phyloP scores from a whole-genome alignment of 2,888 invertebrate species.

The Andricus quercusramuli region DNA sequence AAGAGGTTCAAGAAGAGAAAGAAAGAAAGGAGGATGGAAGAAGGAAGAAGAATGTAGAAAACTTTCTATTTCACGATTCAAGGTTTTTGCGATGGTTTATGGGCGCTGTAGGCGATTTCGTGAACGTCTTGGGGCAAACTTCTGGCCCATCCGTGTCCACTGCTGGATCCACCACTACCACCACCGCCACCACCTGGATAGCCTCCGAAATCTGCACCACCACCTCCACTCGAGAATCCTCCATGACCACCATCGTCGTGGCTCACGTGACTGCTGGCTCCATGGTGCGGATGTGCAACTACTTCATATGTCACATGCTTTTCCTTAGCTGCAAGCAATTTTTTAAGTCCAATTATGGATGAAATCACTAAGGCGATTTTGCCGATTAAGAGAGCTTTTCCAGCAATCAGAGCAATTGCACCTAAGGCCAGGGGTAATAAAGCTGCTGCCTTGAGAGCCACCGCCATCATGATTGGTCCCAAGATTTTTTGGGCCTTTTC shows the following conservation, averaged over 20 bases:
- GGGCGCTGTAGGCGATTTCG: slow-evolving; percentile 89
- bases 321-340: slow-evolving; percentile 86
- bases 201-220: slow-evolving; percentile 80
- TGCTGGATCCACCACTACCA: slow-evolving; percentile 79
- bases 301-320: slow-evolving; percentile 94
- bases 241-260: slow-evolving; percentile 84
- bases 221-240: slow-evolving; percentile 79
- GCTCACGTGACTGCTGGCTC: slow-evolving; percentile 84
- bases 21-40: slow-evolving; percentile 48
- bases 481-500: slow-evolving; percentile 88
- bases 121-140: slow-evolving; percentile 81
- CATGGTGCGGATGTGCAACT: slow-evolving; percentile 91
- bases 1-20: slow-evolving; percentile 43
- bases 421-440: slow-evolving; percentile 89
- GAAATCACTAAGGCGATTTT: slow-evolving; percentile 91
- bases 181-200: slow-evolving; percentile 84
- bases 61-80: slow-evolving; percentile 62
- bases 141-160: slow-evolving; percentile 86
- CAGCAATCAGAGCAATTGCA: slow-evolving; percentile 91
- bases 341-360: slow-evolving; percentile 91
- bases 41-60: slow-evolving; percentile 46
- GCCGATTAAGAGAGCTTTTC: slow-evolving; percentile 91
- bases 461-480: slow-evolving; percentile 87
- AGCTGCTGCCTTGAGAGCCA: slow-evolving; percentile 89
- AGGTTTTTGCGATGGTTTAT: slow-evolving; percentile 82